These are phyloP conservation scores for Drosophila pullipes DNA, from an alignment of 2,888 invertebrate species.

Conservation along the genomic window DNA sequence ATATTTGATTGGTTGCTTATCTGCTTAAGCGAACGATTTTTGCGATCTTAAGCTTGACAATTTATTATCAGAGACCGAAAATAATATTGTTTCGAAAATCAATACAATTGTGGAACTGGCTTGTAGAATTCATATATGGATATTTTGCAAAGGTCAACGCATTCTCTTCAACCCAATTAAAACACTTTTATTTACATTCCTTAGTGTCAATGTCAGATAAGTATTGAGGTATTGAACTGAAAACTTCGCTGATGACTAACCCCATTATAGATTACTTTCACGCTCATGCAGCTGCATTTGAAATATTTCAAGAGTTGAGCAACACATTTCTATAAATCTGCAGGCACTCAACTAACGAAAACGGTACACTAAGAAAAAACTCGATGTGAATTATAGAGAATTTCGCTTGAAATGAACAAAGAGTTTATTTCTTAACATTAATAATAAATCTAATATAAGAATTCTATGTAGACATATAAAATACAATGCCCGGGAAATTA, in stretches of 20 bases:
- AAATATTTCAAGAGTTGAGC: neutral
- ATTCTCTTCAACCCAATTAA: neutral
- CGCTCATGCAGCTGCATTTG: constrained; percentile 7
- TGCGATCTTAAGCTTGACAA: neutral
- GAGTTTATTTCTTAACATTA: neutral
- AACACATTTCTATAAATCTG: neutral
- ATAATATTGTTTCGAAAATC: neutral
- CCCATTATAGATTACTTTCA: neutral
- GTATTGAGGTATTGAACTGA: neutral
- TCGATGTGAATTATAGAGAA: neutral
- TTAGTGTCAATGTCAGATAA: neutral
- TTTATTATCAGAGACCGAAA: neutral
- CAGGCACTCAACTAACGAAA: constrained; percentile 1
- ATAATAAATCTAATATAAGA: too few relatives aligned
- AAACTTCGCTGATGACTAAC: neutral
- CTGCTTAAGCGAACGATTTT: neutral
- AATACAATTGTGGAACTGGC: neutral
- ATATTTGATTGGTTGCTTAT: neutral
- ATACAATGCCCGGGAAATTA: neutral
- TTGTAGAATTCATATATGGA: neutral
- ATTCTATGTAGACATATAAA: too few relatives aligned
- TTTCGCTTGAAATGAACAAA: neutral
- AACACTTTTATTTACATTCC: neutral
- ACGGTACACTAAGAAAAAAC: neutral
- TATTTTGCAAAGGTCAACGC: neutral